Conservation (phyloP, 2,888 invertebrate species). For the Cerastis rubricosa region DNA sequence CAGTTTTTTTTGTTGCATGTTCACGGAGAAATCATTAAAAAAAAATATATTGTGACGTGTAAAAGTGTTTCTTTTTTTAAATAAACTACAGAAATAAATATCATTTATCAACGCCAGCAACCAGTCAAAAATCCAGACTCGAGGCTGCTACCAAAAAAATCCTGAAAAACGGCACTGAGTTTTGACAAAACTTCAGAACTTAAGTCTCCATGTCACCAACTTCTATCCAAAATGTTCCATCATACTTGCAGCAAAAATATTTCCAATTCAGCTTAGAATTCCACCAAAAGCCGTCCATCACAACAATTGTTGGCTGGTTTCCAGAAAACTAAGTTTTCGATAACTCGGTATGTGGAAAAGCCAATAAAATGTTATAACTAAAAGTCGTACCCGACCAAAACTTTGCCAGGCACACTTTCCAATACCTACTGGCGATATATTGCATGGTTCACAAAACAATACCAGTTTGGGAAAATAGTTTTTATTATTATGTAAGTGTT, state of each 20-base stretch:
- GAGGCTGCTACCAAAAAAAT: background rate
- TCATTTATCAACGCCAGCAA: background rate
- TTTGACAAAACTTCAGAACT: background rate
- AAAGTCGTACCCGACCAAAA: constrained; percentile 9
- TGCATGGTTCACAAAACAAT: constrained; percentile 10
- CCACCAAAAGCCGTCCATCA: constrained; percentile 19
- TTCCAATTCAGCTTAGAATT: constrained; percentile 13
- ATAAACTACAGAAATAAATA: background rate
- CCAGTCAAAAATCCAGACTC: background rate
- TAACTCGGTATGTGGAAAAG: constrained; percentile 14
- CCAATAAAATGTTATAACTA: constrained; percentile 49
- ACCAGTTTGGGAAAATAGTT: constrained; percentile 19
- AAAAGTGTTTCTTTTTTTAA: background rate
- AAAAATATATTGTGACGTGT: background rate
- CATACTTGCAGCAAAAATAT: constrained; percentile 26
- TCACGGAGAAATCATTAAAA: background rate
- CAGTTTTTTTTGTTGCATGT: background rate
- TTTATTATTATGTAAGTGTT: constrained; percentile 24
- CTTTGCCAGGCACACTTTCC: constrained; percentile 28
- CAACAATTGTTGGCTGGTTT: constrained; percentile 23
- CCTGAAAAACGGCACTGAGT: background rate
- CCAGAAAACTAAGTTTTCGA: constrained; percentile 35
- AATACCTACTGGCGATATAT: constrained; percentile 19
- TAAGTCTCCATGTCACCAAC: background rate
- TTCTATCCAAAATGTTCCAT: background rate